These are phyloP conservation scores for Mallotus villosus DNA, from an alignment of 2,797 vertebrate species.

Conservation along the genomic window DNA sequence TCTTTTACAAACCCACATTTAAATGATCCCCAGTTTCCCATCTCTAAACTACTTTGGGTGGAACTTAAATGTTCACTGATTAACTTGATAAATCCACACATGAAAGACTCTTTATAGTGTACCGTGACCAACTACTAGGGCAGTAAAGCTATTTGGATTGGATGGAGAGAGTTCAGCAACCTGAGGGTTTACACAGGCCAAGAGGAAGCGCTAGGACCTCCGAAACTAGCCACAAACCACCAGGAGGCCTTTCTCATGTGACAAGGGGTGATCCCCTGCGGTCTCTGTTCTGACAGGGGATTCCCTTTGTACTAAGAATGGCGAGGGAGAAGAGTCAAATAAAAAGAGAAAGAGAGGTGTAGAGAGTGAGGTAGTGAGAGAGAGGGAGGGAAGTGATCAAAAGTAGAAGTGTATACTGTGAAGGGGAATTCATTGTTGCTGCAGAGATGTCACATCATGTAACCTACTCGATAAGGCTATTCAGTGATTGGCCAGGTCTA, in stretches of 20 bases:
- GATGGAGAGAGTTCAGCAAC: background rate
- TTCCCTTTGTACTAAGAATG: background rate
- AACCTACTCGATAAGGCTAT: conserved; percentile 32
- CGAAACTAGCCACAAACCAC: background rate
- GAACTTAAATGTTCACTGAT: conserved; percentile 8
- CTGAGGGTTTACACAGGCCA: background rate
- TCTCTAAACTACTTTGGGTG: background rate
- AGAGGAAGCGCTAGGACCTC: background rate
- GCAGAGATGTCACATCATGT: conserved; percentile 24
- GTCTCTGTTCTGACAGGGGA: conserved; percentile 9
- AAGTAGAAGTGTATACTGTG: conserved; percentile 23
- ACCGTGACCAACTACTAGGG: background rate
- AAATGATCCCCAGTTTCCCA: background rate
- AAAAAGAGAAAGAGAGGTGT: no score
- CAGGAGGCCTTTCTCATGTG: background rate
- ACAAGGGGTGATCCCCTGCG: background rate
- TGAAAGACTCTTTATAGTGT: conserved; percentile 12
- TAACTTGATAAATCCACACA: conserved; percentile 12
- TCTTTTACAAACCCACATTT: background rate
- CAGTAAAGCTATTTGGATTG: background rate
- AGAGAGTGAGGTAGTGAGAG: background rate
- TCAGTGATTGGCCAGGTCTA: background rate
- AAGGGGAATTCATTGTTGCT: conserved; percentile 31
- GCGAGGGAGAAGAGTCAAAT: background rate
- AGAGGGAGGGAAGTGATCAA: background rate